Conservation (phyloP, 1,140 invertebrate genomes). For the Macrobrachium nipponense region DNA sequence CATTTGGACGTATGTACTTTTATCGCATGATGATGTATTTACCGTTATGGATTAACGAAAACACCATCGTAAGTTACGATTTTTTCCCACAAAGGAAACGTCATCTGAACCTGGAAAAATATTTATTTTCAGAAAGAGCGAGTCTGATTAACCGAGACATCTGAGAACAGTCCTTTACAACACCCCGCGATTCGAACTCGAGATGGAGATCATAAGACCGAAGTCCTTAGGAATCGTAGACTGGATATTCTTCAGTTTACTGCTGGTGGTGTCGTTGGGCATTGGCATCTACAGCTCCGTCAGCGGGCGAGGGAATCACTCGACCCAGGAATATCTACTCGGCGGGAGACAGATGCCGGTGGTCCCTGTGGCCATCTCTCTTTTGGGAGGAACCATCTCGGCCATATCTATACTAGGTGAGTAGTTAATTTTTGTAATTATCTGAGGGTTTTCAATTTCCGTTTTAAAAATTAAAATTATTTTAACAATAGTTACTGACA, state of each 20-base stretch:
- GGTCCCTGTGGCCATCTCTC: slow-evolving; percentile 26
- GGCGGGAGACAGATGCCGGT: slow-evolving; percentile 17
- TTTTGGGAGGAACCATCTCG: slow-evolving; percentile 27
- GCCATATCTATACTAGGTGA: slow-evolving; percentile 40
- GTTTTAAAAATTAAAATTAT: background rate
- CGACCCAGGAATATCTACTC: slow-evolving; percentile 9
- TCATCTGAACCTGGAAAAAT: no score
- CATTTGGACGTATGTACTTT: no score
- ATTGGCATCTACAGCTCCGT: slow-evolving; percentile 27
- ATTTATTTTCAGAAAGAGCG: no score
- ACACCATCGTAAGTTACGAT: no score
- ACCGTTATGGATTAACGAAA: no score
- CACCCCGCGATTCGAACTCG: no score
- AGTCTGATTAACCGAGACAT: no score
- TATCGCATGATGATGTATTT: no score
- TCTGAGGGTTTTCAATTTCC: background rate
- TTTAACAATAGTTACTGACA: no score
- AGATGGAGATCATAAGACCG: background rate
- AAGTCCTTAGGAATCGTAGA: slow-evolving; percentile 6
- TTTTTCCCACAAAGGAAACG: no score
- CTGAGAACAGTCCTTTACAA: no score
- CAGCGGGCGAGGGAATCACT: background rate
- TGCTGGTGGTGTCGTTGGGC: slow-evolving; percentile 20
- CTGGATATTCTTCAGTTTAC: slow-evolving; percentile 1
- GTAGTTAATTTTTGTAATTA: no score